These are phyloP conservation scores for Antigone vipio DNA, from an alignment of 2,113 vertebrate species.

Conservation along the genomic window DNA sequence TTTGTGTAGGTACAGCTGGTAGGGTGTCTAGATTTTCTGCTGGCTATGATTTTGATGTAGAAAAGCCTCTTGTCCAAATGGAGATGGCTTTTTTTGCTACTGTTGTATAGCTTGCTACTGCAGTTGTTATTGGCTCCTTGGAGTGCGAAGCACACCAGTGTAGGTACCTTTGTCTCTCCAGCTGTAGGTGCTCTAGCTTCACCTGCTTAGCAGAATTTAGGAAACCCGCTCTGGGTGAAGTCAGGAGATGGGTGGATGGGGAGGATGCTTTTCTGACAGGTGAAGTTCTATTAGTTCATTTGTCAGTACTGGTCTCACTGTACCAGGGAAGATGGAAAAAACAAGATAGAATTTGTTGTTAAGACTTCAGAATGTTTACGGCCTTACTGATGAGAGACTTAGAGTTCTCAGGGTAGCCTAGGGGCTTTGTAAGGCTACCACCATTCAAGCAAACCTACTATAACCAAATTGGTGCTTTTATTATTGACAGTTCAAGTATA, in stretches of 20 bases:
- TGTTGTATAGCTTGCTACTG: neutral
- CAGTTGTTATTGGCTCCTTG: neutral
- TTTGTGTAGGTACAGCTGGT: neutral
- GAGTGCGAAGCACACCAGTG: rapidly evolving
- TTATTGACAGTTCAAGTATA: neutral
- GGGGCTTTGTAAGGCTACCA: neutral
- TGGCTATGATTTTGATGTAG: neutral
- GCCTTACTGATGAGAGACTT: neutral
- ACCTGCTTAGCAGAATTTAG: neutral
- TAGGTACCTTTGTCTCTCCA: neutral
- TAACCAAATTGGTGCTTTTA: neutral
- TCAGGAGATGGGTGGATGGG: neutral
- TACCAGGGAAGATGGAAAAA: neutral
- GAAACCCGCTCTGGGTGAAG: neutral
- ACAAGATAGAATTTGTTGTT: neutral
- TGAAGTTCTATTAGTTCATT: neutral
- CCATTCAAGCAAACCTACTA: neutral
- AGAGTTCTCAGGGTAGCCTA: neutral
- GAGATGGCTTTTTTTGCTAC: neutral
- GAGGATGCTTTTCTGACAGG: neutral
- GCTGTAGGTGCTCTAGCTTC: neutral
- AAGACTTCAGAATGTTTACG: neutral
- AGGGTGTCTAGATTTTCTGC: neutral
- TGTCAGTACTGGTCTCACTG: neutral
- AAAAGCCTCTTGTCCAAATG: neutral